phyloP scores from a whole-genome alignment of 2,113 vertebrate species.

The Platichthys stellatus region DNA sequence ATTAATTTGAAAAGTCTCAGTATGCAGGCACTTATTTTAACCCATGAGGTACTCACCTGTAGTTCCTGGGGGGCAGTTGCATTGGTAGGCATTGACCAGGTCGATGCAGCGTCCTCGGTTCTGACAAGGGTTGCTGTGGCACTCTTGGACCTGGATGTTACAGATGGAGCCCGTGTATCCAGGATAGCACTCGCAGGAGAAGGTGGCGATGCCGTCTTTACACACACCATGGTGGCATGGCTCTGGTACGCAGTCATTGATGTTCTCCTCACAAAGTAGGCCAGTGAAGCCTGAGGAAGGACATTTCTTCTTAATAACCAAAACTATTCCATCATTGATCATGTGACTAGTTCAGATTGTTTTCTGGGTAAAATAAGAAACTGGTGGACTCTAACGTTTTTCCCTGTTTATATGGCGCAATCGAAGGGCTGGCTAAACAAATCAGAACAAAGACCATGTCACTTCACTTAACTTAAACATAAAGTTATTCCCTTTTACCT shows the following conservation, averaged over 20 bases:
- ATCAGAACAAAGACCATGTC: not conserved
- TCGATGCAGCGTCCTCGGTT: conserved; percentile 92
- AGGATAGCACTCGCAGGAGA: conserved; percentile 86
- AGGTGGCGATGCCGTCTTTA: conserved; percentile 92
- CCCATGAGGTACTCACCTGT: conserved; percentile 75
- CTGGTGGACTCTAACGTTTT: not conserved
- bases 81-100: conserved; percentile 92
- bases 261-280: conserved; percentile 87
- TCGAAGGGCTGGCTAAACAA: not conserved
- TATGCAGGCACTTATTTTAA: not conserved
- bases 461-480: not conserved
- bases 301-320: conserved; percentile 11
- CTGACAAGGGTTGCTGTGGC: conserved; percentile 91
- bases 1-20: too few relatives aligned
- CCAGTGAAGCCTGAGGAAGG: conserved; percentile 86
- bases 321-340: not conserved
- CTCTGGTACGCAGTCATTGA: conserved; percentile 90
- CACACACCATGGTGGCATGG: conserved; percentile 93
- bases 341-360: not conserved
- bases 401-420: not conserved
- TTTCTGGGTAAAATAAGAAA: not conserved
- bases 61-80: conserved; percentile 89
- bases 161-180: conserved; percentile 94
- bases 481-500: conserved; percentile 77
- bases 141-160: conserved; percentile 91